Evolutionary conservation across 2,888 invertebrate species (phyloP), one percentile per base, ranked within the genome.

Genomic region (Spilosoma lubricipeda): DNA sequence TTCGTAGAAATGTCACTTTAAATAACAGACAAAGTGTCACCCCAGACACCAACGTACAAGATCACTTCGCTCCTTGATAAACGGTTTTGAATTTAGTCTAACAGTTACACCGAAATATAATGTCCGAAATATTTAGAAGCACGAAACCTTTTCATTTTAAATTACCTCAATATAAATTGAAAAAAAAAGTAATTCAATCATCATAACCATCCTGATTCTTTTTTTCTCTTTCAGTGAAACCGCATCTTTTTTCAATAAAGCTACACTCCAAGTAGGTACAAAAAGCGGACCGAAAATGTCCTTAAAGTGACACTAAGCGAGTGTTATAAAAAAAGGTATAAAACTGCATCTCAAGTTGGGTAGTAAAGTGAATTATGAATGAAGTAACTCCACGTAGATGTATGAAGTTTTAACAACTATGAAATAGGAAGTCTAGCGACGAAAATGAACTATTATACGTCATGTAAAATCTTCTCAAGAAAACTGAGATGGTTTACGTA

Each of bases 341-440:
- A 77, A 79, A 70, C 67, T 77, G 73, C 77, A 81, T 56, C 45
- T 65, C 65, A 77, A 83, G 67, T 79, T 82, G 18, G 69, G 72
- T 65, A 74, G 36, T 81, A 71, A 77, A 79, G 52, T 79, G 67
- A 75, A 75, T 83, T 81, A 79, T 80, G 69, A 74, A 81, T 30
- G n/a, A 64, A 72, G 64, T 67, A 74, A 71, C 67, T 74, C 42
- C 39, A 30, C 39, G 20, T 63, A 63, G 68, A 68, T 68, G 64
- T 69, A 39, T 52, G 39, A 36, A 33, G 72, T 71, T 59, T 30
- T 42, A 69, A 15, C 39, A 42, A 67, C 70, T 11, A 66, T 66
- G 63, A 65, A 30, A 30, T 18, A 63, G 36, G 70, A 67, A 67
- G 45, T 48, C 23, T 48, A 7, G 23, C 23, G 23, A 48, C 48